Evolutionary conservation across 2,888 invertebrate genomes (phyloP).

Genomic region (Ophioninae sp.): DNA sequence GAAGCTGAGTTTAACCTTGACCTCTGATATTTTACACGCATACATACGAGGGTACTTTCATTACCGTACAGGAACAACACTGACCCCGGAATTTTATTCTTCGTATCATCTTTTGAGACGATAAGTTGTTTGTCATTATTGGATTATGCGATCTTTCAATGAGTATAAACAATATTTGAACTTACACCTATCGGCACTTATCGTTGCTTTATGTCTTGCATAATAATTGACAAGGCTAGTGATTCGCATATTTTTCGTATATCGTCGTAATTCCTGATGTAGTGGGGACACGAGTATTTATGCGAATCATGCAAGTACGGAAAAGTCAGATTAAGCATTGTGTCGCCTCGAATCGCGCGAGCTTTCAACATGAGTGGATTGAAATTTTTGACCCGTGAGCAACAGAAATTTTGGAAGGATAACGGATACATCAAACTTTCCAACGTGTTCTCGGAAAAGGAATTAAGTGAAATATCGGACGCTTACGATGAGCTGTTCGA

Average conservation of each 20-base stretch:
- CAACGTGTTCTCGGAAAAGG: conserved; percentile 80
- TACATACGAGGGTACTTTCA: conserved; percentile 1
- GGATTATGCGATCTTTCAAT: conserved; percentile 4
- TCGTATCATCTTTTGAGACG: neutral
- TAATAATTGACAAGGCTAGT: conserved; percentile 1
- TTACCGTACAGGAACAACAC: neutral
- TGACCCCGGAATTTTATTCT: neutral
- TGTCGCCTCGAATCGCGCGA: neutral
- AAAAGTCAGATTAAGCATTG: conserved; percentile 16
- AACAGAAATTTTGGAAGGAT: conserved; percentile 82
- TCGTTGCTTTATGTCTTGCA: conserved; percentile 31
- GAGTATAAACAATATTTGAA: conserved; percentile 10
- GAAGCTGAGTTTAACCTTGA: conserved; percentile 38
- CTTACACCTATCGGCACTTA: conserved; percentile 6
- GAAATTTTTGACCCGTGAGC: conserved; percentile 79
- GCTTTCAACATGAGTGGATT: conserved; percentile 67
- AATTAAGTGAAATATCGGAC: conserved; percentile 80
- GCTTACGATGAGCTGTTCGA: conserved; percentile 83
- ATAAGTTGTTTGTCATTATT: neutral
- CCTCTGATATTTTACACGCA: conserved; percentile 11
- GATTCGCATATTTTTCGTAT: neutral
- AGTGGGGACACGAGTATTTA: conserved; percentile 63
- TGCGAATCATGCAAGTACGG: conserved; percentile 8
- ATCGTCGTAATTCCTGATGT: neutral
- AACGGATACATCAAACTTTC: conserved; percentile 83